phyloP scores from a whole-genome alignment of 2,113 vertebrate species.

The Orientallactaga bullata region DNA sequence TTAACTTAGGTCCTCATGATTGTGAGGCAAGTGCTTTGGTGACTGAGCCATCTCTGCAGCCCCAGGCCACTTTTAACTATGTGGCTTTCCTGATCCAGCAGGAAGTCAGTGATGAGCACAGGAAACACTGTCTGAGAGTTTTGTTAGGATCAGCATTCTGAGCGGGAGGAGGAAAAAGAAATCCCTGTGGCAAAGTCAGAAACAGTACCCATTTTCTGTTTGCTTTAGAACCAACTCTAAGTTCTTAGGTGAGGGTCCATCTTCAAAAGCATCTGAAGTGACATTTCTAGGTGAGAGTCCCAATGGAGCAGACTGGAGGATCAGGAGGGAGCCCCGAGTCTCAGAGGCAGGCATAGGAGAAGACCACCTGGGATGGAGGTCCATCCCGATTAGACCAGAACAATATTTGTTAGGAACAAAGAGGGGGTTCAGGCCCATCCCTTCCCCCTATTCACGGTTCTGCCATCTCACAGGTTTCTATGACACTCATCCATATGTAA shows the following conservation, averaged over 20 bases:
- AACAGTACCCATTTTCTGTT: neutral
- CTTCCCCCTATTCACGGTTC: neutral
- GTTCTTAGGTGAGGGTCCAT: neutral
- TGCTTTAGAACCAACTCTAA: neutral
- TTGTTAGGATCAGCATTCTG: slow-evolving; percentile 32
- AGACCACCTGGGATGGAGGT: neutral
- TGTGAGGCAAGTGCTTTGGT: no score
- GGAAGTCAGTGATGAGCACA: slow-evolving; percentile 31
- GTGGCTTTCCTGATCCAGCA: neutral
- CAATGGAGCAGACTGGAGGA: neutral
- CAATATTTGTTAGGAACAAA: neutral
- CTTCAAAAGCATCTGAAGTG: neutral
- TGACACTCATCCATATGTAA: neutral
- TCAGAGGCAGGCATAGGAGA: neutral
- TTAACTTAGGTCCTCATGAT: no score
- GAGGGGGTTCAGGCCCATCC: neutral
- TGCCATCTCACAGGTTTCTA: neutral
- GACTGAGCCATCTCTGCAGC: no score
- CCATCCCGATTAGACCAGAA: neutral
- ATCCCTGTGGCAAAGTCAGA: neutral
- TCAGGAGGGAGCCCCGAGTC: neutral
- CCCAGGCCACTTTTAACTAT: neutral
- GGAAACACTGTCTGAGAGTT: neutral
- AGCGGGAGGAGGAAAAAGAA: neutral
- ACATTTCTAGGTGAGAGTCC: neutral